A percentile compares a stretch with the other conserved stretches of the same genome.
Conservation (phyloP, 1,140 invertebrate species). For the Drosophila subpulchrella region DNA sequence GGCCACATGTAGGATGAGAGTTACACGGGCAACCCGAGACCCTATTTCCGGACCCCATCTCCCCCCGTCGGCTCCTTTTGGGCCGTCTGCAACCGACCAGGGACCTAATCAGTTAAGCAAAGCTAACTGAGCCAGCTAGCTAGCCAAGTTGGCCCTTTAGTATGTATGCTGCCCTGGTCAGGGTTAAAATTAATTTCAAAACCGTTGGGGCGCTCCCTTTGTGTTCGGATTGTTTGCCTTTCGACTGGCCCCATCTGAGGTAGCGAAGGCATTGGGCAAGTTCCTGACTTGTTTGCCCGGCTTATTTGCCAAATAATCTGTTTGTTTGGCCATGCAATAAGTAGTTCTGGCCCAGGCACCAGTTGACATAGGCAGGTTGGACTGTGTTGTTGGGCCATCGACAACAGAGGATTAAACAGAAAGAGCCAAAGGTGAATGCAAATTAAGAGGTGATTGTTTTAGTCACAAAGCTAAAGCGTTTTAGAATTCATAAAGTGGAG, state of each 20-base stretch:
- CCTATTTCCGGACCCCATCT: slow-evolving; percentile 18
- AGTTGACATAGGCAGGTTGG: slow-evolving; percentile 34
- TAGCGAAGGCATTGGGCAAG: slow-evolving; percentile 24
- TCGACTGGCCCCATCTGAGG: slow-evolving; percentile 7
- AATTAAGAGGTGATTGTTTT: slow-evolving; percentile 40
- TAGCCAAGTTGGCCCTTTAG: slow-evolving; percentile 12
- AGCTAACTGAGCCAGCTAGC: slow-evolving; percentile 25
- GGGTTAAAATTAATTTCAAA: slow-evolving; percentile 54
- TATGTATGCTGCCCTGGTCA: slow-evolving; percentile 4
- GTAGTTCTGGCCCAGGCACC: slow-evolving; percentile 24
- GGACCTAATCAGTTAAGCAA: slow-evolving; percentile 52
- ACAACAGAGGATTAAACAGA: slow-evolving; percentile 11
- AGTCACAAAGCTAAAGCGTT: slow-evolving; percentile 5
- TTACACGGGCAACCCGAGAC: slow-evolving; percentile 3
- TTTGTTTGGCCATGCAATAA: slow-evolving; percentile 54
- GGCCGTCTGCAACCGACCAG: slow-evolving; percentile 18
- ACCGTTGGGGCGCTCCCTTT: slow-evolving; percentile 36
- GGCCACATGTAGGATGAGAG: slow-evolving; percentile 3
- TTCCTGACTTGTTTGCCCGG: slow-evolving; percentile 37
- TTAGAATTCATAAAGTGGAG: slow-evolving; percentile 11
- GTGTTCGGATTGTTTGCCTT: slow-evolving; percentile 35
- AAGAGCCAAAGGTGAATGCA: slow-evolving; percentile 29
- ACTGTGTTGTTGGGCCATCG: slow-evolving; percentile 19
- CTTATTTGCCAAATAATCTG: slow-evolving; percentile 55
- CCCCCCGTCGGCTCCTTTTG: slow-evolving; percentile 2